Conservation (phyloP, 2,113 vertebrate species). For the Pedionomus torquatus region DNA sequence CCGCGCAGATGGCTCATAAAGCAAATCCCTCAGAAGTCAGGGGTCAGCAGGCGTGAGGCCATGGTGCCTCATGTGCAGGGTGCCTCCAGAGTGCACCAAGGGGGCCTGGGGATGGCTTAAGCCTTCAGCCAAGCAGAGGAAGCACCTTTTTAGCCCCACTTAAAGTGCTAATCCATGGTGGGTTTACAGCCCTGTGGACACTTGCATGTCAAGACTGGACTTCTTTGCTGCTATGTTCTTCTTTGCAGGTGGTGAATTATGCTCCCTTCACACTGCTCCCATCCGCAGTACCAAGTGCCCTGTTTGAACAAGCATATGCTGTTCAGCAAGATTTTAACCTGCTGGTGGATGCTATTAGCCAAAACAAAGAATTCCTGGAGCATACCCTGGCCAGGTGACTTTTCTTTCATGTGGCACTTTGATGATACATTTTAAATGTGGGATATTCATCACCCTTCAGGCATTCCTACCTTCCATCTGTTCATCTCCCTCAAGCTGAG, state of each 20-base stretch:
- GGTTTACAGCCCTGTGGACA: not conserved
- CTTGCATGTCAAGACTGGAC: not conserved
- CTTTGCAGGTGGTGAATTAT: conserved; percentile 84
- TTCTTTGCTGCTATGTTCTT: not conserved
- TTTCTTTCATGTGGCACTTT: not conserved
- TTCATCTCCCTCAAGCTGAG: not conserved
- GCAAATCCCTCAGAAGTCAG: not conserved
- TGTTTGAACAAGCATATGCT: conserved; percentile 85
- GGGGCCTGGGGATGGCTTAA: not conserved
- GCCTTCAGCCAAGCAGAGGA: not conserved
- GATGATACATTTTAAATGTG: not conserved
- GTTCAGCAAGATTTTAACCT: conserved; percentile 90
- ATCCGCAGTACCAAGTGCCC: conserved; percentile 77
- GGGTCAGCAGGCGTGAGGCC: not conserved
- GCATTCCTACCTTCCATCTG: accelerated
- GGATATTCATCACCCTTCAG: not conserved
- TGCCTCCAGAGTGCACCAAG: not conserved
- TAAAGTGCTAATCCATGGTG: not conserved
- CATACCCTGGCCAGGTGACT: conserved; percentile 84
- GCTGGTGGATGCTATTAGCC: conserved; percentile 90
- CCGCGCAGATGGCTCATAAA: accelerated
- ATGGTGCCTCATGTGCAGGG: too few species aligned
- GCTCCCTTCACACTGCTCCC: conserved; percentile 92
- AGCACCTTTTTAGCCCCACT: not conserved
- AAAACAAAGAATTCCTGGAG: conserved; percentile 83